Percentiles rank a stretch among this genome's conserved stretches.
These are phyloP conservation scores for Zaprionus davidi DNA, from an alignment of 1,140 invertebrate species.

Conservation along the genomic window DNA sequence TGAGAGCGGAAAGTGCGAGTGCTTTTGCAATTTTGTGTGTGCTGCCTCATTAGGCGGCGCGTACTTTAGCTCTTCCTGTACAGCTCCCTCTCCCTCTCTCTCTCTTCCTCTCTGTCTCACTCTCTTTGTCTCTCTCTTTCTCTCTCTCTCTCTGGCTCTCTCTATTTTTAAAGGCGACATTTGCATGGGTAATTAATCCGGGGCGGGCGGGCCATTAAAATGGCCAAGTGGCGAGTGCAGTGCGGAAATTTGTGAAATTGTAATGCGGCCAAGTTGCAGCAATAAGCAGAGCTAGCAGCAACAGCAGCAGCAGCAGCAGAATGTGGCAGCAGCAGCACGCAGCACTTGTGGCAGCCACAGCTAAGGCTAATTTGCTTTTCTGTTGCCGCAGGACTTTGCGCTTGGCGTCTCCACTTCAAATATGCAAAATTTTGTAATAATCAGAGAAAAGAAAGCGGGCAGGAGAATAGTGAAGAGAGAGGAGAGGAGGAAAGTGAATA, in stretches of 20 bases:
- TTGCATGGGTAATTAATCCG: constrained; percentile 80
- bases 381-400: constrained; percentile 34
- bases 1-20: neutral
- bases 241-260: constrained; percentile 69
- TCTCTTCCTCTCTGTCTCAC: neutral
- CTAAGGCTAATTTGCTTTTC: constrained; percentile 64
- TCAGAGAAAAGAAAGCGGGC: constrained; percentile 40
- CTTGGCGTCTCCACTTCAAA: constrained; percentile 58
- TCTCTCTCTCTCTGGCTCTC: neutral
- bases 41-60: constrained; percentile 8
- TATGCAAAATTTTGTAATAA: constrained; percentile 79
- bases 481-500: neutral
- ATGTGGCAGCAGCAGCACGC: constrained; percentile 65
- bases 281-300: constrained; percentile 47
- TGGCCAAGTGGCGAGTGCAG: constrained; percentile 54
- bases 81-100: neutral
- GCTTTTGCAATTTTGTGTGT: neutral
- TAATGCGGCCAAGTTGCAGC: constrained; percentile 70
- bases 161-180: constrained; percentile 29
- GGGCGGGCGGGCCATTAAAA: constrained; percentile 21
- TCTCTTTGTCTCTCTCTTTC: neutral
- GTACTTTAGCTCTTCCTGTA: neutral
- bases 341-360: constrained; percentile 61
- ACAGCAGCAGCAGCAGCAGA: constrained; percentile 49
- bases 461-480: constrained; percentile 1